Conservation (phyloP, 2,888 invertebrate species). For the Pherbina coryleti region DNA sequence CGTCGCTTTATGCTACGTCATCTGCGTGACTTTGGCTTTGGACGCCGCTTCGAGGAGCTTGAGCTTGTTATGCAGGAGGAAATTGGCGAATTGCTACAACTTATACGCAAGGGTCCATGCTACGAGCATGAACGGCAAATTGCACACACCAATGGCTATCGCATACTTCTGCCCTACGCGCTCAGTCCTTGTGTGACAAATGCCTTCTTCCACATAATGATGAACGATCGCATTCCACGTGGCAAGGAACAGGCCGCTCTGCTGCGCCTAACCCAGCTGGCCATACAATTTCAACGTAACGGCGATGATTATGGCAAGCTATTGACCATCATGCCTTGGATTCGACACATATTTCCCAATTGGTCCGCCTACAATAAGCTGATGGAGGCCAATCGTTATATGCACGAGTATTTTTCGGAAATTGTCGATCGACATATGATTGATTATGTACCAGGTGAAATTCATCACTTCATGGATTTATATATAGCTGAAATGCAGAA, state of each 20-base stretch:
- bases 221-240: slow-evolving; percentile 71
- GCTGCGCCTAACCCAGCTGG: slow-evolving; percentile 63
- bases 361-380: slow-evolving; percentile 72
- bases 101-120: slow-evolving; percentile 70
- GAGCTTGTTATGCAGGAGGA: slow-evolving; percentile 72
- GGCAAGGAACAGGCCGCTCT: slow-evolving; percentile 70
- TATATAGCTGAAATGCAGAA: slow-evolving; percentile 74
- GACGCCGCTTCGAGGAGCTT: slow-evolving; percentile 73
- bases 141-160: slow-evolving; percentile 58
- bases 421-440: slow-evolving; percentile 70
- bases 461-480: slow-evolving; percentile 75
- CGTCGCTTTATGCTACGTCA: slow-evolving; percentile 76
- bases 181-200: slow-evolving; percentile 73
- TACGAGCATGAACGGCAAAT: slow-evolving; percentile 68
- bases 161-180: slow-evolving; percentile 71
- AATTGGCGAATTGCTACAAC: slow-evolving; percentile 69
- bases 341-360: slow-evolving; percentile 74
- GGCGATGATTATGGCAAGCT: slow-evolving; percentile 75
- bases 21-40: slow-evolving; percentile 79
- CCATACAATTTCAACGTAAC: slow-evolving; percentile 72
- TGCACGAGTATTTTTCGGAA: slow-evolving; percentile 72
- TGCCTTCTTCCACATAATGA: slow-evolving; percentile 72
- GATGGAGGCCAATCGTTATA: slow-evolving; percentile 69
- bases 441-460: slow-evolving; percentile 68
- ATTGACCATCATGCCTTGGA: slow-evolving; percentile 74